Conservation (phyloP, 2,888 invertebrate species). For the Andrena bucephala region DNA sequence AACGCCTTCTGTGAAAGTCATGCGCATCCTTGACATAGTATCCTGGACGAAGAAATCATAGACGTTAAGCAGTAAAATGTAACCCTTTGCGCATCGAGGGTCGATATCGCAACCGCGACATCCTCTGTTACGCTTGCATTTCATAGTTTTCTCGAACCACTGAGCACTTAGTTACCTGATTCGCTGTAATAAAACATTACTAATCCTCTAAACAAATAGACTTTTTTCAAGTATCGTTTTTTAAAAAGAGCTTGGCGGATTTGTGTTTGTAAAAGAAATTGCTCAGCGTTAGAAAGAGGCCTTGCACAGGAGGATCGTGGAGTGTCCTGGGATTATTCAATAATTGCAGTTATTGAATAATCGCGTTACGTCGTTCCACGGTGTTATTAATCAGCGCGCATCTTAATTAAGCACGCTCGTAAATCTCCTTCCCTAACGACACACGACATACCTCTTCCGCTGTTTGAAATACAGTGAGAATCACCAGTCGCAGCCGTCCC, state of each 20-base stretch:
- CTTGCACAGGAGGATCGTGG: neutral
- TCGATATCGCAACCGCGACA: neutral
- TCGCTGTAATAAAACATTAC: neutral
- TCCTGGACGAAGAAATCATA: constrained; percentile 14
- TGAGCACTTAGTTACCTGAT: neutral
- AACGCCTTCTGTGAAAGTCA: constrained; percentile 33
- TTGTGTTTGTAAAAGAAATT: too few relatives aligned
- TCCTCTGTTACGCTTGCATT: neutral
- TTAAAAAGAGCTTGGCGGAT: too few relatives aligned
- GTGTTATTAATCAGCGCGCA: constrained; percentile 34
- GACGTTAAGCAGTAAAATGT: neutral
- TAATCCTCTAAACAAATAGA: neutral
- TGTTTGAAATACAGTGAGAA: constrained; percentile 57
- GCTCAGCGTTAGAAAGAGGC: too few relatives aligned
- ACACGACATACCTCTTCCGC: constrained; percentile 32
- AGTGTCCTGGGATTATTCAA: neutral
- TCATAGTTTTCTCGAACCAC: neutral
- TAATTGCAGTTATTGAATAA: constrained; percentile 13
- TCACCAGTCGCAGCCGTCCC: constrained; percentile 16
- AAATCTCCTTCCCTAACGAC: constrained; percentile 29
- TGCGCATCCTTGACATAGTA: constrained; percentile 37
- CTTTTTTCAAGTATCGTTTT: too few relatives aligned
- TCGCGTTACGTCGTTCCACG: neutral
- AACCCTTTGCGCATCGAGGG: neutral
- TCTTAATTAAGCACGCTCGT: constrained; percentile 35